Conservation (phyloP, 2,113 vertebrate species). For the Sporophila hypoxantha region DNA sequence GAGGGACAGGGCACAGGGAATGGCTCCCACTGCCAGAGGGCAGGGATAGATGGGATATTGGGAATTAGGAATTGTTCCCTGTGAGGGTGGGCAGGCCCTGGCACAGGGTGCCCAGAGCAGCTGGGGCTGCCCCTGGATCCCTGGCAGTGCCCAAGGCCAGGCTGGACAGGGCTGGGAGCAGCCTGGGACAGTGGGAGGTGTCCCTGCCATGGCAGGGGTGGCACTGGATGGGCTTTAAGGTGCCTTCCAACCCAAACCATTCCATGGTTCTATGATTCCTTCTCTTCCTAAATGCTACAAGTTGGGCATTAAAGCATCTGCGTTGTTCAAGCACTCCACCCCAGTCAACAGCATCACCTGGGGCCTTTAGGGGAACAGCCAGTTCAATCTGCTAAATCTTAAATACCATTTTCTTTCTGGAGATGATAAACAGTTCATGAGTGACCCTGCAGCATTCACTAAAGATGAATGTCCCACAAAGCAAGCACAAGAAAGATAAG, state of each 20-base stretch:
- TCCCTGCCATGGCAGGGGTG: not conserved
- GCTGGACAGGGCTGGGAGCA: not conserved
- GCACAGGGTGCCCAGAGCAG: not conserved
- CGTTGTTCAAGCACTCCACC: not conserved
- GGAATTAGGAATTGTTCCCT: not conserved
- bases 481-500: not conserved
- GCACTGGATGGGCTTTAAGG: rapidly evolving
- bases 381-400: not conserved
- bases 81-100: not conserved
- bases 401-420: not conserved
- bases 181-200: not conserved
- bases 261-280: not conserved
- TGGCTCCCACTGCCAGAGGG: not conserved
- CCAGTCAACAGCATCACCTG: not conserved
- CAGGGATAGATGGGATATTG: not conserved
- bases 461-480: slow-evolving; percentile 1
- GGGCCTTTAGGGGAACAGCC: not conserved
- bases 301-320: not conserved
- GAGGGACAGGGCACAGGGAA: not conserved
- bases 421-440: not conserved
- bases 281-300: not conserved
- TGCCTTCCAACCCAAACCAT: not conserved
- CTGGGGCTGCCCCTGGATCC: not conserved
- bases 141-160: not conserved
- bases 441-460: not conserved